Evolutionary conservation across 2,888 invertebrate species (phyloP).

Genomic region (Eledona agricola): DNA sequence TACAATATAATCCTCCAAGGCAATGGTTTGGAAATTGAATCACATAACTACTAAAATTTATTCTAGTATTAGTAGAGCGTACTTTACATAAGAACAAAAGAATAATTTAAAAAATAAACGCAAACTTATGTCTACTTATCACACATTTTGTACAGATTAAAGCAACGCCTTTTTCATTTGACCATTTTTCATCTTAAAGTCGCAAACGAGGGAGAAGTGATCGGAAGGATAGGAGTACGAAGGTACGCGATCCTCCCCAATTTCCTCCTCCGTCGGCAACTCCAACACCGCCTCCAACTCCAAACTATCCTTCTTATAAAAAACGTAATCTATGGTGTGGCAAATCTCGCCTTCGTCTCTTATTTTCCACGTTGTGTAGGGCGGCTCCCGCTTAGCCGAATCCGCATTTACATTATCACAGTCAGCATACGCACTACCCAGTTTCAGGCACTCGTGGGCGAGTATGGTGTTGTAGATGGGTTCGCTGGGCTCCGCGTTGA

Average conservation of each 20-base stretch:
- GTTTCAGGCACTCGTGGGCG: slow-evolving; percentile 58
- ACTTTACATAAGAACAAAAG: no score
- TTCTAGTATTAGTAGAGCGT: no score
- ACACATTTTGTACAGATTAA: slow-evolving; percentile 19
- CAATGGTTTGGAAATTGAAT: no score
- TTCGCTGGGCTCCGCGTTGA: slow-evolving; percentile 79
- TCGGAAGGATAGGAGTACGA: slow-evolving; percentile 77
- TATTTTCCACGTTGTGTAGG: slow-evolving; percentile 81
- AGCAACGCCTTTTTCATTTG: slow-evolving; percentile 5
- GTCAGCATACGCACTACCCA: slow-evolving; percentile 67
- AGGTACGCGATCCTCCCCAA: slow-evolving; percentile 74
- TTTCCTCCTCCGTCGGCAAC: slow-evolving; percentile 72
- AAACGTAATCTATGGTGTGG: slow-evolving; percentile 80
- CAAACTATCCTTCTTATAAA: slow-evolving; percentile 69
- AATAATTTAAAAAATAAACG: no score
- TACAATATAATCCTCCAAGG: no score
- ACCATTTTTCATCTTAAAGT: slow-evolving; percentile 61
- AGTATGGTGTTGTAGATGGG: slow-evolving; percentile 72
- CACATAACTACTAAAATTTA: no score
- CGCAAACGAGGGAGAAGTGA: slow-evolving; percentile 77
- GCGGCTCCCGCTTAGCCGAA: slow-evolving; percentile 66
- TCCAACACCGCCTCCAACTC: slow-evolving; percentile 67
- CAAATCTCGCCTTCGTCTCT: slow-evolving; percentile 76
- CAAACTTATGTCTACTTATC: no score
- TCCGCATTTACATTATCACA: slow-evolving; percentile 42